These are phyloP conservation scores for Ivindomyrus marchei DNA, from an alignment of 2,113 vertebrate genomes.

Conservation along the genomic window DNA sequence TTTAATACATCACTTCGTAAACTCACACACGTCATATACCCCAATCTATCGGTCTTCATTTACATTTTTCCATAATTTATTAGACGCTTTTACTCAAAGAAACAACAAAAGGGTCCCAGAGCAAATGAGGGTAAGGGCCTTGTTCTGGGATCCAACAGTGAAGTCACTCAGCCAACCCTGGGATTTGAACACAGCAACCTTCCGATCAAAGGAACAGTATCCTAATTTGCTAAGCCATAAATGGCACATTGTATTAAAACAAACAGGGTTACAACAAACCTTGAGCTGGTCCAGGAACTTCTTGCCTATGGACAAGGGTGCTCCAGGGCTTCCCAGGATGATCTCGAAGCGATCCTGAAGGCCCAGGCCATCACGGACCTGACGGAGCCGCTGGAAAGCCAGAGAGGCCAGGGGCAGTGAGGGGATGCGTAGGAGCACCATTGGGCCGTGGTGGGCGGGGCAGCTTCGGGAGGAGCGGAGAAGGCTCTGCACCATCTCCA, in stretches of 20 bases:
- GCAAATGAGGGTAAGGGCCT: not conserved
- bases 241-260: not conserved
- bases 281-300: conserved; percentile 83
- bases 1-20: not conserved
- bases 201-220: not conserved
- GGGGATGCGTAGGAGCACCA: conserved; percentile 90
- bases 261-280: conserved; percentile 52
- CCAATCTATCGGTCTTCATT: not conserved
- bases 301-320: conserved; percentile 72
- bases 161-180: not conserved
- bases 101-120: not conserved
- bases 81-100: not conserved
- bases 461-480: conserved; percentile 76
- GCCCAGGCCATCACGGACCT: conserved; percentile 77
- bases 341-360: conserved; percentile 89
- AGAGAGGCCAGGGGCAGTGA: conserved; percentile 77
- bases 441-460: conserved; percentile 81
- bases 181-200: not conserved
- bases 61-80: not conserved
- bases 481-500: conserved; percentile 87
- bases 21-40: not conserved
- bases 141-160: not conserved
- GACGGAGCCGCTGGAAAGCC: conserved; percentile 79
- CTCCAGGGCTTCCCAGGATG: conserved; percentile 76
- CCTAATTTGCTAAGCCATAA: not conserved